Evolutionary conservation across 2,888 invertebrate genomes (phyloP), one percentile per base, ranked within the genome.

Genomic region (Epirrita christyi): DNA sequence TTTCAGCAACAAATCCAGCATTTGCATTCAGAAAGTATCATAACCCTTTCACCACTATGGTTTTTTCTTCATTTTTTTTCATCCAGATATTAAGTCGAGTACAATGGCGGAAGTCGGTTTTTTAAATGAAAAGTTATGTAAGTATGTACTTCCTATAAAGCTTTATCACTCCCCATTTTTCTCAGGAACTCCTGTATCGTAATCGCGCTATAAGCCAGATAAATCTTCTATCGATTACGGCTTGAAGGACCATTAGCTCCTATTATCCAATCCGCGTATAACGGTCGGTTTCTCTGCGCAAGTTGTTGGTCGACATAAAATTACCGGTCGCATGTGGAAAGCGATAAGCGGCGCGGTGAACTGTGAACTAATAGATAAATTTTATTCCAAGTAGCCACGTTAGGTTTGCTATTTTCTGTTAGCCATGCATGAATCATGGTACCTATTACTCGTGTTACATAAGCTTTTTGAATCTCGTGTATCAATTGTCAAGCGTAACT

Each of bases 221-320:
- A 58, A 49, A 58, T 49, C 52, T 52, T 41, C 29, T 28, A 58
- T 37, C 58, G 15, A 45, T 43, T 47, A 21, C 10, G 9, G 27
- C 15, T 34, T 14, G 37, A 59, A 46, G 46, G 46, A 42, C 41
- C 47, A 49, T 55, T 52, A 51, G 38, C 40, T 41, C 36, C 41
- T 32, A 62, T 62, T 55, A 42, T 21, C 44, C 59, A 58, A 61
- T 61, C 56, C 52, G 47, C 38, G 46, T 43, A 14, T 51, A 59
- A 45, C 53, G 53, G 44, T 37, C 55, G 50, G 47, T 55, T 63
- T 46, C 49, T 38, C 34, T 37, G 5, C 52, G 36, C 50, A 37
- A 55, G 59, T 56, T 59, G 61, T 54, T n/a, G 21, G 43, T 43
- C 28, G 47, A 37, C 42, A 47, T 37, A 28, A 43, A 54, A 48